phyloP scores from a whole-genome alignment of 2,888 invertebrate genomes.

The Ctenicera cuprea region DNA sequence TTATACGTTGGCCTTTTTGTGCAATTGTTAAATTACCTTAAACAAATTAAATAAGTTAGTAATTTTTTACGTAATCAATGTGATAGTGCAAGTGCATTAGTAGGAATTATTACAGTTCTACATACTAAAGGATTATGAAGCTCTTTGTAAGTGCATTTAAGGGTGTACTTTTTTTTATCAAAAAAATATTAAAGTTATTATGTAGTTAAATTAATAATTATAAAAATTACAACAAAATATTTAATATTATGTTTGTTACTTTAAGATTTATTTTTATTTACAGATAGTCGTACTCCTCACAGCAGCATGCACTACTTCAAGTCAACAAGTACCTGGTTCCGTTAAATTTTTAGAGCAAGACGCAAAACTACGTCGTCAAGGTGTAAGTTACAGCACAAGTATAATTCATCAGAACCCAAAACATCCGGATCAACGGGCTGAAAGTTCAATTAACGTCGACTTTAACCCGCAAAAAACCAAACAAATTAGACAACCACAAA shows the following conservation, averaged over 20 bases:
- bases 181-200: background rate
- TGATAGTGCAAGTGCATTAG: constrained; percentile 35
- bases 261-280: constrained; percentile 9
- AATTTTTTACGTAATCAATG: constrained; percentile 23
- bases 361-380: constrained; percentile 41
- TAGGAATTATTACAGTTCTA: background rate
- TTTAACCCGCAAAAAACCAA: constrained; percentile 24
- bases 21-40: constrained; percentile 10
- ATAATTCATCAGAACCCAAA: constrained; percentile 60
- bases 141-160: constrained; percentile 46
- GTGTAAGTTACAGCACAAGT: constrained; percentile 58
- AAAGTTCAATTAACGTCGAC: constrained; percentile 62
- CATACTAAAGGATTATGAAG: constrained; percentile 36
- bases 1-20: background rate
- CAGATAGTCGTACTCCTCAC: constrained; percentile 29
- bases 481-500: background rate
- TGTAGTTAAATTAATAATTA: too few relatives aligned
- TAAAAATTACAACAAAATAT: too few relatives aligned
- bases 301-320: constrained; percentile 31
- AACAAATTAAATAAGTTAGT: constrained; percentile 12
- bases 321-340: constrained; percentile 35
- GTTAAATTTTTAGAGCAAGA: constrained; percentile 38
- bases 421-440: constrained; percentile 60
- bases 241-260: too few relatives aligned
- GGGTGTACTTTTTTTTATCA: too few relatives aligned